Conservation (phyloP, 2,888 invertebrate species). For the Heliconius cydno region DNA sequence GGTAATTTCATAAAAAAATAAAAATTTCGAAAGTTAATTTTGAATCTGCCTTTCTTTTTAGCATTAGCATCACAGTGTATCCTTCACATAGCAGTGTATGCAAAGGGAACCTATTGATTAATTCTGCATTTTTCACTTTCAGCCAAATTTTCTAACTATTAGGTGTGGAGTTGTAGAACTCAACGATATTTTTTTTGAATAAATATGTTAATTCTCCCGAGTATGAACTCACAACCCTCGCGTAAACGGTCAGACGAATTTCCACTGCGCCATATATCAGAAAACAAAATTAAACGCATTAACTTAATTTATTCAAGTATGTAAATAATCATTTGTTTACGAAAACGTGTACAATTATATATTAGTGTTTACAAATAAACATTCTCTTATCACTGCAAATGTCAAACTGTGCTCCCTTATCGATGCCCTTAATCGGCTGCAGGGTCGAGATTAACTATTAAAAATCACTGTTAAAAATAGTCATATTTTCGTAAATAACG, state of each 20-base stretch:
- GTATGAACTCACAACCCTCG: too few species aligned
- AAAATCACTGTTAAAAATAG: not conserved
- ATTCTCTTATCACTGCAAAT: slow-evolving; percentile 39
- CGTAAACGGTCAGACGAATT: too few species aligned
- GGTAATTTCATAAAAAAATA: not conserved
- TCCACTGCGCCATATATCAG: too few species aligned
- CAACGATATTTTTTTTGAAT: too few species aligned
- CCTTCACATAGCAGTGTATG: too few species aligned
- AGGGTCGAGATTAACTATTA: slow-evolving; percentile 44
- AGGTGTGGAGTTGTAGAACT: too few species aligned
- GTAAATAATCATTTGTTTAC: slow-evolving; percentile 29
- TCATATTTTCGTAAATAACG: not conserved
- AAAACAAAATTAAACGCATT: not conserved
- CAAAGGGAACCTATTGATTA: not conserved
- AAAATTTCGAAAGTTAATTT: not conserved
- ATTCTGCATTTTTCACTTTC: not conserved
- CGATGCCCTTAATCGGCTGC: slow-evolving; percentile 56
- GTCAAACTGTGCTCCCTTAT: slow-evolving; percentile 57
- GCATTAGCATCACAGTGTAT: not conserved
- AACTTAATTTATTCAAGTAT: not conserved
- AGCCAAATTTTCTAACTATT: too few species aligned
- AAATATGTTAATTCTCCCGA: too few species aligned
- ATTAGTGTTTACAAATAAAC: slow-evolving; percentile 31
- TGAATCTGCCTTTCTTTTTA: not conserved
- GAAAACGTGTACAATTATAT: slow-evolving; percentile 24